Evolutionary conservation across 2,113 vertebrate genomes (phyloP).

Genomic region (Saccopteryx leptura): DNA sequence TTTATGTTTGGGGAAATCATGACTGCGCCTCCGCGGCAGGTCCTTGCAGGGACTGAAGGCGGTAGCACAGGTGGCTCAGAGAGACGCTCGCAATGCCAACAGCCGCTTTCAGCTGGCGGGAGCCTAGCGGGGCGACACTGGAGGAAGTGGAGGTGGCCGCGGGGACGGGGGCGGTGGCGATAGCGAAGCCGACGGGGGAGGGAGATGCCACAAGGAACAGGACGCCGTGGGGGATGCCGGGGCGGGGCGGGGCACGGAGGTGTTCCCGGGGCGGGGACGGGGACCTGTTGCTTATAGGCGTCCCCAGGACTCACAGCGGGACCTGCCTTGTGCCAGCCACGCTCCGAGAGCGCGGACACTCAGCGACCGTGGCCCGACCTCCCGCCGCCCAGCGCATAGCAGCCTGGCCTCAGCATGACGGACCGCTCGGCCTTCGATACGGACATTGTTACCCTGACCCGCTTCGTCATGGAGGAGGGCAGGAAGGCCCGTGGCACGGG

Average conservation of each 20-base stretch:
- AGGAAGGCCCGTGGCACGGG: slow-evolving; percentile 94
- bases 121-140: not conserved
- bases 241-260: not conserved
- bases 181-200: fast-evolving
- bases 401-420: slow-evolving; percentile 88
- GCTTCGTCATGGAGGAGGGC: slow-evolving; percentile 97
- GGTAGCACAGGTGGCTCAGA: not conserved
- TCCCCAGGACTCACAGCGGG: not conserved
- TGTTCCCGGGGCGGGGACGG: not conserved
- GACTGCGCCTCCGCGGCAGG: not conserved
- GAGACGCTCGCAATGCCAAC: fast-evolving
- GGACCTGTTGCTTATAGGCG: not conserved
- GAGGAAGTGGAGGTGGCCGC: not conserved
- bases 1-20: not conserved
- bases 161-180: fast-evolving
- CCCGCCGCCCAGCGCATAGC: not conserved
- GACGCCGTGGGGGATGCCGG: fast-evolving
- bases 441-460: slow-evolving; percentile 95
- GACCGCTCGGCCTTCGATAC: slow-evolving; percentile 94
- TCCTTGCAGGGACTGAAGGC: no score
- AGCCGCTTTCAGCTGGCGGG: fast-evolving
- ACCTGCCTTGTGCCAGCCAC: not conserved
- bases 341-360: fast-evolving
- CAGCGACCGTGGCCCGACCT: fast-evolving
- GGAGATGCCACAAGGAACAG: not conserved